Conservation (phyloP, 1,140 invertebrate species). For the Drosophila azteca region DNA sequence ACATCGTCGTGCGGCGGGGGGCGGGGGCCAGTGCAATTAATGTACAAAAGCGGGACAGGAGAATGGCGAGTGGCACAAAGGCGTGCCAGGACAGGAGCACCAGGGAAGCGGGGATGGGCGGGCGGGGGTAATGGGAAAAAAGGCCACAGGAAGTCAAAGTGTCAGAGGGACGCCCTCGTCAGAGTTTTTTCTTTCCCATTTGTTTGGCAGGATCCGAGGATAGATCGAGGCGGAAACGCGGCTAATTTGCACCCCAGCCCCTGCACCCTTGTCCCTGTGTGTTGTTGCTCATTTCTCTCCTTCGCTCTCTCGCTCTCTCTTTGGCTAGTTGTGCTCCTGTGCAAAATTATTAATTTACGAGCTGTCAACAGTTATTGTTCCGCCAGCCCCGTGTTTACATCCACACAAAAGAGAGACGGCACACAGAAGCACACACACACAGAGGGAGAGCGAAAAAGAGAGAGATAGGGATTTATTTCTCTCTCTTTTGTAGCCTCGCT, state of each 20-base stretch:
- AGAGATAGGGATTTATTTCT: too few relatives aligned
- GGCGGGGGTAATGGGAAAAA: conserved; percentile 28
- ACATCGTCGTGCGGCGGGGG: conserved; percentile 31
- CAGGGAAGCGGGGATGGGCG: neutral
- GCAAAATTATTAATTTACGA: conserved; percentile 82
- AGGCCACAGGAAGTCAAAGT: conserved; percentile 81
- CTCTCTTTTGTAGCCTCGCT: too few relatives aligned
- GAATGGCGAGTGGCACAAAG: neutral
- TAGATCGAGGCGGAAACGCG: conserved; percentile 72
- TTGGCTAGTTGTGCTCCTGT: conserved; percentile 12
- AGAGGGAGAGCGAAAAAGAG: neutral
- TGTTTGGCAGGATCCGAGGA: conserved; percentile 43
- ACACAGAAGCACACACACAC: conserved; percentile 11
- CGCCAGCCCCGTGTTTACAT: conserved; percentile 67
- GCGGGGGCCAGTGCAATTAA: conserved; percentile 50
- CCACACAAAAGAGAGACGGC: conserved; percentile 49
- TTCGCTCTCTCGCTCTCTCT: conserved; percentile 5
- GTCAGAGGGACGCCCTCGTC: conserved; percentile 40
- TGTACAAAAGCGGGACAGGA: conserved; percentile 17
- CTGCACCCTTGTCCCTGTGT: neutral
- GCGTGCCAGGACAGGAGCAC: too few relatives aligned
- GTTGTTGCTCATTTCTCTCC: conserved; percentile 36
- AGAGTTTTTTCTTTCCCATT: conserved; percentile 32
- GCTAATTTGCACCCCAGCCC: conserved; percentile 71
- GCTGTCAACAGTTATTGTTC: conserved; percentile 81